Base-by-base conservation (phyloP, 2,888 invertebrate genomes). In the Yponomeuta evonymella region DNA sequence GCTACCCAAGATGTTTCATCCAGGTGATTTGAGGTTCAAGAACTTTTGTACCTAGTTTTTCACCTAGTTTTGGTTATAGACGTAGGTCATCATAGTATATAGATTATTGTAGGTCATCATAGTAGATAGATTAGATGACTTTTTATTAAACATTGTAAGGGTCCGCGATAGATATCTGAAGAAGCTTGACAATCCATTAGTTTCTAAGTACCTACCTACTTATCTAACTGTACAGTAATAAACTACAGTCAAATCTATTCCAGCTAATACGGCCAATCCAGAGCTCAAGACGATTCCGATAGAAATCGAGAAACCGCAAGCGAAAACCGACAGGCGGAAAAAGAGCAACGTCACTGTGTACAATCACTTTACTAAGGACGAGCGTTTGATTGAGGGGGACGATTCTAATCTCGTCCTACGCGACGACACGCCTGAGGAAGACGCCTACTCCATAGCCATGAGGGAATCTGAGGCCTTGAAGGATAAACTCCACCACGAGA, bases 401-500 rank as follows among this genome's bases (percentile, higher is more conserved):
- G 70, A 70, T 1, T 51, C 67, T 1, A 48, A 58, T 11, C 29
- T 73, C 1, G 73, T 73, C 12, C 33, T 81, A 0, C 81, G 87
- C 67, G 86, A 90, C 58, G n/a, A 71, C 8, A 81, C 77, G 62
- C 73, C 72, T 48, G 81, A 85, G 33, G 87, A 89, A 23, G 89
- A 92, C 77, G 91, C 91, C 29, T 92, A 90, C 75, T 80, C 86
- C 0, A 85, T 84, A 73, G 91, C 91, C 2, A 77, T 86, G 73
- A 87, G 79, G 75, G 88, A 88, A 75, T 76, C 80, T 1, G 33
- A 29, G 71, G 51, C 3, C 12, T 58, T 58, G 15, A 58, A 58
- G 15, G 51, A 58, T 15, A 58, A 73, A 65, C 30, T 51, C 67
- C 9, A 43, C n/a, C 12, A 71, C 48, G 30, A 67, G 62, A 84